These are phyloP conservation scores for Marcusenius ussheri DNA, from an alignment of 2,113 vertebrate species.

Conservation along the genomic window DNA sequence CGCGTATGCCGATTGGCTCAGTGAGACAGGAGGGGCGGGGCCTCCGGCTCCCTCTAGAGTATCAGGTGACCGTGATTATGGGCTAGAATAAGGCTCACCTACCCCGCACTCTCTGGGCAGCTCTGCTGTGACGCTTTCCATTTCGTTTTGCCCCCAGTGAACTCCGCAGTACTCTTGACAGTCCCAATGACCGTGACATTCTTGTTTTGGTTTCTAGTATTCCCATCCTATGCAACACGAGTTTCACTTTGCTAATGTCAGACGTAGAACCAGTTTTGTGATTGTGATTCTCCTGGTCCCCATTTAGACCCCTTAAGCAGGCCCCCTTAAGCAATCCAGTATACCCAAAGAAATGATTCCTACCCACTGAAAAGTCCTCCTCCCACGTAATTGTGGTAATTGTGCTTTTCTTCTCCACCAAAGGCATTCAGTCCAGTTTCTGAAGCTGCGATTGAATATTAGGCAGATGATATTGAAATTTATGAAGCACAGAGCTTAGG, in stretches of 20 bases:
- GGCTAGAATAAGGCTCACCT: neutral
- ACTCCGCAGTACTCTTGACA: neutral
- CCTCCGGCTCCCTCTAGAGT: neutral
- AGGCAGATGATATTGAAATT: neutral
- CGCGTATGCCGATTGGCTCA: neutral
- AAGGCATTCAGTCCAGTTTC: neutral
- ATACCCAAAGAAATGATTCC: neutral
- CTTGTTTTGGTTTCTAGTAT: neutral
- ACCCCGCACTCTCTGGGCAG: neutral
- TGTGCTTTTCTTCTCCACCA: neutral
- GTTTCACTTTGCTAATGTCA: neutral
- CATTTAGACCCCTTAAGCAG: neutral
- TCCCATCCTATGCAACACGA: neutral
- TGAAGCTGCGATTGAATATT: neutral
- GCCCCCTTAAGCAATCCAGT: neutral
- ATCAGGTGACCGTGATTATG: neutral
- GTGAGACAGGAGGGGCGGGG: neutral
- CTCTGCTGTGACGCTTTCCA: neutral
- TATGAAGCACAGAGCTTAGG: neutral
- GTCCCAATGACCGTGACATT: neutral
- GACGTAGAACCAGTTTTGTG: neutral
- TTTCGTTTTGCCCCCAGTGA: neutral
- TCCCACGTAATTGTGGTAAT: neutral
- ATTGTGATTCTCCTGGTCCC: neutral
- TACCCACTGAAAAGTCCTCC: neutral